phyloP scores from a whole-genome alignment of 2,113 vertebrate genomes.

The Macquaria australasica region DNA sequence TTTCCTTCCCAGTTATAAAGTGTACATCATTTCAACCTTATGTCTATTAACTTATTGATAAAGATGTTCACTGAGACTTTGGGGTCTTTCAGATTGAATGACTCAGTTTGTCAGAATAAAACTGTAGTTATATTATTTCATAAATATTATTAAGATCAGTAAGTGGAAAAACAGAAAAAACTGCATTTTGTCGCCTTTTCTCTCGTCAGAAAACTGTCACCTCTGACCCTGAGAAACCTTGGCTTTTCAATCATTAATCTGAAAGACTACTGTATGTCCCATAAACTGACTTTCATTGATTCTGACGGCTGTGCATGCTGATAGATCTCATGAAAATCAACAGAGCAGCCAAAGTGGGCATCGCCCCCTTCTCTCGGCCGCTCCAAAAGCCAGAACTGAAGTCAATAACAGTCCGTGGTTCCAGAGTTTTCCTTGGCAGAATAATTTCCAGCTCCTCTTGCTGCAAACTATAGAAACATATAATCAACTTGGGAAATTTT shows the following conservation, averaged over 20 bases:
- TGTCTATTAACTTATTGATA: background rate
- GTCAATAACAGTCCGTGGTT: conserved; percentile 61
- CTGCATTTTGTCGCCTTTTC: background rate
- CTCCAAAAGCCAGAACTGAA: conserved; percentile 56
- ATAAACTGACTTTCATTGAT: conserved; percentile 18
- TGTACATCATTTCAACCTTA: background rate
- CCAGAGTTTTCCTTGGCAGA: conserved; percentile 77
- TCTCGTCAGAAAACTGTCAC: background rate
- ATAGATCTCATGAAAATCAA: conserved; percentile 46
- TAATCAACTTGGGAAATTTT: conserved; percentile 77
- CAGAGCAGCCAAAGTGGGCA: conserved; percentile 38
- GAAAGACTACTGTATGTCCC: background rate
- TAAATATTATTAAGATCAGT: background rate
- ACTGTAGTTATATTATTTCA: background rate
- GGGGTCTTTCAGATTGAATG: background rate
- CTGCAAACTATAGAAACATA: conserved; percentile 72
- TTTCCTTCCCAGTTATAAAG: conserved; percentile 15
- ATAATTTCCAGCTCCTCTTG: conserved; percentile 46
- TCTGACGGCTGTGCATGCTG: conserved; percentile 34
- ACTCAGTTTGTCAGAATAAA: background rate
- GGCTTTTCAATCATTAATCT: conserved; percentile 5
- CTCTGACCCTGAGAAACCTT: background rate
- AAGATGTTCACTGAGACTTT: conserved; percentile 1
- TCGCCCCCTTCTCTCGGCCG: conserved; percentile 12
- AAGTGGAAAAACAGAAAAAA: background rate